Evolutionary conservation across 2,113 vertebrate species (phyloP), one percentile per base, ranked within the genome.

Genomic region (Anthoscopus minutus): DNA sequence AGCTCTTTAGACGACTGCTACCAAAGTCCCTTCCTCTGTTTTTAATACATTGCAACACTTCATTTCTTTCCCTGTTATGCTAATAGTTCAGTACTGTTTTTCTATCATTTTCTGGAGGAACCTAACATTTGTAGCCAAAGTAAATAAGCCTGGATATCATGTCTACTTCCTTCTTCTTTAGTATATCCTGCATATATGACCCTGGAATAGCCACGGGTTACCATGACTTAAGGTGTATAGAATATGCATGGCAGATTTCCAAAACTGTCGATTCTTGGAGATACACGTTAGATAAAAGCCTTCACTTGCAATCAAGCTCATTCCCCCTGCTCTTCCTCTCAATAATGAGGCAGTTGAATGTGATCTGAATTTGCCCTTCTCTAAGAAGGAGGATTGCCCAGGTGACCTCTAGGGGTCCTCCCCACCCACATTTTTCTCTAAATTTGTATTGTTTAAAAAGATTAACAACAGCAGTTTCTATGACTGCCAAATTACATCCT

Each of bases 361-460:
- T 4, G 6, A 24, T 24, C 25, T 44, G 9, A 27, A 33, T 74
- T 45, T n/a, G 48, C 30, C 42, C 14, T 65, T 19, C 20, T 37
- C 44, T 14, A 15, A 5, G 21, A 71, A 8, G 50, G 19, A 84
- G 18, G 11, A 73, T 81, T 62, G 88, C 42, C 23, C 30, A 54
- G 33, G 28, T 67, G 56, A 84, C 72, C 84, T 86, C 60, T 89
- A 95, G 91, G 71, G 51, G 89, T 84, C 89, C 51, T 35, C 69
- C 69, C 64, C 4, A 51, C 44, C 53, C 45, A 11, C 12, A 16
- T 44, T 69, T 50, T 28, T 47, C 77, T 50, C 22, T 71, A 25
- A 0, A 9, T 37, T 54, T 20, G 35, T 17, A 6, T 0, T 1
- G 1, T 38, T 78, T 67, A 13, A 35, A 40, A 54, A 38, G 9